These are phyloP conservation scores for Eilema sororculum DNA, from an alignment of 2,888 invertebrate genomes.

Conservation along the genomic window DNA sequence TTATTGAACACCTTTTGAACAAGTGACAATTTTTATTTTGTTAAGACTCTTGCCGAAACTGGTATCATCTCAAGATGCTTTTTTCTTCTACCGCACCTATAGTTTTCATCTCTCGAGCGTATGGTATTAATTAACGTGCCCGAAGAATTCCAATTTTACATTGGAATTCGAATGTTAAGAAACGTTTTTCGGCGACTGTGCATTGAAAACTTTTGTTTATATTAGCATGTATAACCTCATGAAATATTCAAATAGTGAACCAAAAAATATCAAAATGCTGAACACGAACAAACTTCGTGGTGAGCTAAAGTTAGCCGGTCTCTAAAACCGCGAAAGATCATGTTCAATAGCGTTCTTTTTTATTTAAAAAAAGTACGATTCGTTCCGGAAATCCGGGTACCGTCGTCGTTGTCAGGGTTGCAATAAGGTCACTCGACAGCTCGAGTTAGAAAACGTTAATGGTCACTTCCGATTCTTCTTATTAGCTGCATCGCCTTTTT, in stretches of 20 bases:
- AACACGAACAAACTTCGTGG: conserved; percentile 13
- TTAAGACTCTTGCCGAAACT: too few relatives aligned
- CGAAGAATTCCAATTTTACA: too few relatives aligned
- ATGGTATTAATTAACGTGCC: background rate
- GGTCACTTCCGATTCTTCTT: conserved; percentile 13
- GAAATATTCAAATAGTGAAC: conserved; percentile 17
- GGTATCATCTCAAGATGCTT: too few relatives aligned
- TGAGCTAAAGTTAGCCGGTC: conserved; percentile 5
- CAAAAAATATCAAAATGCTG: conserved; percentile 9
- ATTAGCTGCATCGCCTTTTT: background rate
- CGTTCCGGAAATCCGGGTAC: conserved; percentile 11
- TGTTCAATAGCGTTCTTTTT: conserved; percentile 9
- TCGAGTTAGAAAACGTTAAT: conserved; percentile 12
- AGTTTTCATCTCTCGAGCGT: too few relatives aligned
- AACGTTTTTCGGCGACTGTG: background rate
- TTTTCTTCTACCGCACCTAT: too few relatives aligned
- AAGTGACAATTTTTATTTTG: too few relatives aligned
- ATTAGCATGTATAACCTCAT: background rate
- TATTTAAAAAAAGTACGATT: conserved; percentile 11
- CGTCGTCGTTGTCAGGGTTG: background rate
- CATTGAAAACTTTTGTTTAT: background rate
- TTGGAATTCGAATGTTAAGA: background rate
- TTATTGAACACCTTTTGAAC: too few relatives aligned
- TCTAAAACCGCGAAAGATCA: background rate
- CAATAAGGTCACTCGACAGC: conserved; percentile 15